Percentiles rank a stretch among this genome's conserved stretches.
Evolutionary conservation across 2,888 invertebrate genomes (phyloP).

Genomic region (Argyresthia albistria): DNA sequence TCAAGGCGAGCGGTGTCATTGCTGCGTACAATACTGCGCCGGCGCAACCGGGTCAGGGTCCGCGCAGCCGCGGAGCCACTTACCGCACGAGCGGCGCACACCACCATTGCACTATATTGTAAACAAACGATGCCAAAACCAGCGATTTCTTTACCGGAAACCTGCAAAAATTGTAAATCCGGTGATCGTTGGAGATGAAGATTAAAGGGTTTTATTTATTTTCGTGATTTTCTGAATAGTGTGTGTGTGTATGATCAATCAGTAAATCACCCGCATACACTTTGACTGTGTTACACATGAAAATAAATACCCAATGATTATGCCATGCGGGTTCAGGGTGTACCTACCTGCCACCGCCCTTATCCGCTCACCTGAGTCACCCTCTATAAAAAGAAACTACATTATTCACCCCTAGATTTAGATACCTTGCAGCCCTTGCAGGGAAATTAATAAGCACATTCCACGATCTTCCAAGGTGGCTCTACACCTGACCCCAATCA

Average conservation of each 20-base stretch:
- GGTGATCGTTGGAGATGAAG: too few species aligned
- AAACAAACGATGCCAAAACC: background rate
- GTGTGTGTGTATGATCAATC: background rate
- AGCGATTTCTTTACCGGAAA: too few species aligned
- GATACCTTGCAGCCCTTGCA: slow-evolving; percentile 1
- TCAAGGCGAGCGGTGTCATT: slow-evolving; percentile 71
- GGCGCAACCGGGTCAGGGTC: slow-evolving; percentile 66
- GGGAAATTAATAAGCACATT: slow-evolving; percentile 33
- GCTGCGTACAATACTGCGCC: slow-evolving; percentile 58
- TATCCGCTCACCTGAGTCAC: slow-evolving; percentile 45
- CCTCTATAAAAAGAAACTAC: slow-evolving; percentile 21
- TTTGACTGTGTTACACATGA: background rate
- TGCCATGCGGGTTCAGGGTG: slow-evolving; percentile 20
- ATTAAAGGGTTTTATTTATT: too few species aligned
- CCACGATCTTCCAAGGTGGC: slow-evolving; percentile 34
- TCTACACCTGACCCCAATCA: slow-evolving; percentile 52
- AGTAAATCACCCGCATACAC: background rate
- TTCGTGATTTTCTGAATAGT: too few species aligned
- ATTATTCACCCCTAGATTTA: slow-evolving; percentile 7
- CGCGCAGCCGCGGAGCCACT: slow-evolving; percentile 32
- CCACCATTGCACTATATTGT: background rate
- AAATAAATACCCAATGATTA: slow-evolving; percentile 15
- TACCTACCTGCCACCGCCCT: slow-evolving; percentile 49
- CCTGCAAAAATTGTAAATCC: too few species aligned
- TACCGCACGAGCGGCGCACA: slow-evolving; percentile 18